These are phyloP conservation scores for Cyclophora albipunctata DNA, from an alignment of 2,888 invertebrate genomes.

Conservation along the genomic window DNA sequence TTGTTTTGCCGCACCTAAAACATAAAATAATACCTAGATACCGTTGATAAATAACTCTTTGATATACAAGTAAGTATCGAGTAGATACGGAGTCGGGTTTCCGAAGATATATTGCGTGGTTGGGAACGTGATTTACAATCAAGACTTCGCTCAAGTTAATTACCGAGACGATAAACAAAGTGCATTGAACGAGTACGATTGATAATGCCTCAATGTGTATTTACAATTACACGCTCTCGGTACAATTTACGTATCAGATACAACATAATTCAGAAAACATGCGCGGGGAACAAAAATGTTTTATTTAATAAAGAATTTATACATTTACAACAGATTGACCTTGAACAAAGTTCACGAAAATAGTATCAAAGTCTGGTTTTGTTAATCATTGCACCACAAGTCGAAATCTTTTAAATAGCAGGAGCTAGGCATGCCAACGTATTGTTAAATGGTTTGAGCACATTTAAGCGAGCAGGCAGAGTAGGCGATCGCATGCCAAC, in stretches of 20 bases:
- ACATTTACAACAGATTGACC: too few species aligned
- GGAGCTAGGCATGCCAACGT: conserved; percentile 31
- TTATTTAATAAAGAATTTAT: too few species aligned
- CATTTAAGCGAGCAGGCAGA: conserved; percentile 37
- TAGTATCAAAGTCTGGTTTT: too few species aligned
- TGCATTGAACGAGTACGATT: conserved; percentile 35
- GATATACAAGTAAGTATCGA: conserved; percentile 14
- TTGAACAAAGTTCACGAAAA: too few species aligned
- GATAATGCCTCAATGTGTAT: conserved; percentile 31
- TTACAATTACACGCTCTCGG: conserved; percentile 25
- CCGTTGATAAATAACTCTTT: conserved; percentile 19
- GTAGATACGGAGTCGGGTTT: conserved; percentile 15
- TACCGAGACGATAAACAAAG: conserved; percentile 32
- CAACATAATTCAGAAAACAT: too few species aligned
- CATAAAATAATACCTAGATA: conserved; percentile 17
- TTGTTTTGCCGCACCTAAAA: background rate
- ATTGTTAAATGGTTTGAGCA: conserved; percentile 50
- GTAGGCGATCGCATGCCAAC: conserved; percentile 58
- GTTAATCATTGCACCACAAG: too few species aligned
- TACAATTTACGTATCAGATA: too few species aligned
- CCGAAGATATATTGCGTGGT: conserved; percentile 20
- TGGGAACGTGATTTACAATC: conserved; percentile 36
- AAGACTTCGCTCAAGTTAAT: conserved; percentile 39
- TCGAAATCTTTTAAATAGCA: conserved; percentile 15
- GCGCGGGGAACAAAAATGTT: too few species aligned